Evolutionary conservation across 2,888 invertebrate genomes (phyloP).

Genomic region (Rhodophaea formosa): DNA sequence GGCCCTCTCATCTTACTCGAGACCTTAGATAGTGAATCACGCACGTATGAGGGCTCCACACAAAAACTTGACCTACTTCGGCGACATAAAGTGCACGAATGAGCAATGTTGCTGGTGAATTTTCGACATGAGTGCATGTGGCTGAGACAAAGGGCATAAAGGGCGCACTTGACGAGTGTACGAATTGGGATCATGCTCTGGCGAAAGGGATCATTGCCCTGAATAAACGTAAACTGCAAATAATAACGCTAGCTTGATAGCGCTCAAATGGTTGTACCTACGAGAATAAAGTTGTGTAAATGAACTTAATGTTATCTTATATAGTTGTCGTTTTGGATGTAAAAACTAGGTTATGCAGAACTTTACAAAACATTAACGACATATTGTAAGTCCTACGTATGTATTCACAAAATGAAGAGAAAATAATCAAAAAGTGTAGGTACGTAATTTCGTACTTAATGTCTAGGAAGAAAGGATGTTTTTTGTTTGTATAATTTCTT

Average conservation of each 20-base stretch:
- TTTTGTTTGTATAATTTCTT: too few species aligned
- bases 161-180: not conserved
- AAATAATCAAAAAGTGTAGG: too few species aligned
- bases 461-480: too few species aligned
- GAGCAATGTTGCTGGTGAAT: slow-evolving; percentile 37
- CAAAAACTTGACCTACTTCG: slow-evolving; percentile 67
- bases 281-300: too few species aligned
- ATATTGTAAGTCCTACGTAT: not conserved
- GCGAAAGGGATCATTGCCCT: slow-evolving; percentile 21
- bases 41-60: slow-evolving; percentile 58
- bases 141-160: slow-evolving; percentile 3
- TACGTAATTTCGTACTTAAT: too few species aligned
- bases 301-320: too few species aligned
- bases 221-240: not conserved
- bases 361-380: not conserved
- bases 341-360: not conserved
- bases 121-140: slow-evolving; percentile 24
- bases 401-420: not conserved
- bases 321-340: not conserved
- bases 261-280: not conserved
- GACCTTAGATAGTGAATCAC: slow-evolving; percentile 72
- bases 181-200: slow-evolving; percentile 1
- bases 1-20: slow-evolving; percentile 59
- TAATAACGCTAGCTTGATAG: not conserved
- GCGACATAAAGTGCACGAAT: slow-evolving; percentile 49